Conservation (phyloP, 2,888 invertebrate species). For the Phaedon cochleariae region DNA sequence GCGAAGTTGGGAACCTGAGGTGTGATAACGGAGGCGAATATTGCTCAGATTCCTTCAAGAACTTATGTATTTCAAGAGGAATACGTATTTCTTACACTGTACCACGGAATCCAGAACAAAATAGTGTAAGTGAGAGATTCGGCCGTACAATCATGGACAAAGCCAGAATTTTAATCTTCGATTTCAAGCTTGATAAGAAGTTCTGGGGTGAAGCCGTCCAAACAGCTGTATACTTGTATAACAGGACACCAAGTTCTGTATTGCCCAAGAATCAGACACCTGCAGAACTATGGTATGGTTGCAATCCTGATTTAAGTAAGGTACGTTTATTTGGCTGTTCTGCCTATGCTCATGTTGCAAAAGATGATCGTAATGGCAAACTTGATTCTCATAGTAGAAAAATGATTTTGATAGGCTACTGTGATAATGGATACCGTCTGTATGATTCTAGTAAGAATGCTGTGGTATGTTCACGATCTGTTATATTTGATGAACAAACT, state of each 20-base stretch:
- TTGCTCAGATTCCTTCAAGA: slow-evolving; percentile 27
- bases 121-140: slow-evolving; percentile 45
- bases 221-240: slow-evolving; percentile 35
- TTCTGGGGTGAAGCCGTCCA: slow-evolving; percentile 42
- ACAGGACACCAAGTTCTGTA: slow-evolving; percentile 30
- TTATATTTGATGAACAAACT: background rate
- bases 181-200: slow-evolving; percentile 37
- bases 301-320: slow-evolving; percentile 40
- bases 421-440: background rate
- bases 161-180: slow-evolving; percentile 43
- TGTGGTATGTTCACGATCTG: background rate
- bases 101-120: slow-evolving; percentile 45
- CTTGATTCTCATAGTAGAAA: slow-evolving; percentile 20
- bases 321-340: slow-evolving; percentile 42
- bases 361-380: slow-evolving; percentile 30
- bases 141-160: slow-evolving; percentile 48
- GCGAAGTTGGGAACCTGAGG: slow-evolving; percentile 38
- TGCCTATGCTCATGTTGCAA: slow-evolving; percentile 23
- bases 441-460: background rate
- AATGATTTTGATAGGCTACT: slow-evolving; percentile 23
- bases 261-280: slow-evolving; percentile 30
- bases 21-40: no score
- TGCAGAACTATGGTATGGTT: slow-evolving; percentile 40
- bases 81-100: slow-evolving; percentile 42
- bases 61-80: slow-evolving; percentile 30